Conservation (phyloP, 2,888 invertebrate species). For the Synergus umbraculus region DNA sequence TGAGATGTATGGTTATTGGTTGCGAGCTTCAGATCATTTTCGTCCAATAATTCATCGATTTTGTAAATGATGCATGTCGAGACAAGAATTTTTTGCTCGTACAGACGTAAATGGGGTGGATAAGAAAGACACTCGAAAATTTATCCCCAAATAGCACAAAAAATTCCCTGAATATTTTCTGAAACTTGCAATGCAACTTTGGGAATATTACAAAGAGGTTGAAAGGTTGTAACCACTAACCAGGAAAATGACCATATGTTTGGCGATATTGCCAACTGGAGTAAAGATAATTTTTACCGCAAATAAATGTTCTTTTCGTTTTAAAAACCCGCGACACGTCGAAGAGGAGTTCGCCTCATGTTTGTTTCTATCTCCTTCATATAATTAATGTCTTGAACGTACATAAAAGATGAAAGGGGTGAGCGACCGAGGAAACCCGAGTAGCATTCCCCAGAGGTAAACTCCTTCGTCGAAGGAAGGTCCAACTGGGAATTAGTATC, state of each 20-base stretch:
- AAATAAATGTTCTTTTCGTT: background rate
- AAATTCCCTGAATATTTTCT: no score
- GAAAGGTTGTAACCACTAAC: no score
- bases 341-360: background rate
- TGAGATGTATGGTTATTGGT: background rate
- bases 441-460: constrained; percentile 46
- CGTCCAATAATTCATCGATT: background rate
- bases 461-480: constrained; percentile 51
- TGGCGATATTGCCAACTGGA: no score
- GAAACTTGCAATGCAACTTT: no score
- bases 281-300: background rate
- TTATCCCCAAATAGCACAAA: no score
- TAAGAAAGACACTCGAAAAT: no score
- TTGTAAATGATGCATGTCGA: background rate
- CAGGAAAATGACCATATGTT: no score
- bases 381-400: constrained; percentile 30
- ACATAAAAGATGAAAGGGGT: constrained; percentile 27
- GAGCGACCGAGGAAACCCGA: background rate
- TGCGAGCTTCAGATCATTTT: background rate
- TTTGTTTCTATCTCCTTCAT: constrained; percentile 19
- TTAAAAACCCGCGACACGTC: background rate
- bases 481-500: constrained; percentile 58
- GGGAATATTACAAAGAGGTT: no score
- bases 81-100: no score
- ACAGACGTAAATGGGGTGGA: no score